phyloP scores from a whole-genome alignment of 1,140 invertebrate genomes.

The Pseudomyrmex dendroicus region DNA sequence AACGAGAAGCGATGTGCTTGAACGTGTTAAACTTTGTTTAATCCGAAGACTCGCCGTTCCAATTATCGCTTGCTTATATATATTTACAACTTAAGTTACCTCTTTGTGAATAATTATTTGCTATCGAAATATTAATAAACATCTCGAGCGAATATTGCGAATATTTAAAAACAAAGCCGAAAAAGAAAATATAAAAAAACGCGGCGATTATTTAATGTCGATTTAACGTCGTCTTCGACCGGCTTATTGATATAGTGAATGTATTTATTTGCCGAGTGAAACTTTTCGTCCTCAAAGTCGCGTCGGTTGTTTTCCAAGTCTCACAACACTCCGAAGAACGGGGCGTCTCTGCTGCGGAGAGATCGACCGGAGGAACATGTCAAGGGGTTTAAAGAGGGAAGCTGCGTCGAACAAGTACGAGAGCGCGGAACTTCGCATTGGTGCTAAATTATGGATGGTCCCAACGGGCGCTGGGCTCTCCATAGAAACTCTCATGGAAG shows the following conservation, averaged over 20 bases:
- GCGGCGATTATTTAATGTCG: slow-evolving; percentile 4
- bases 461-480: slow-evolving; percentile 44
- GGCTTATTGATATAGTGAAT: neutral
- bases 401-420: slow-evolving; percentile 60
- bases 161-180: no score
- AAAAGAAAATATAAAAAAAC: neutral
- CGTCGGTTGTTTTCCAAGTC: slow-evolving; percentile 34
- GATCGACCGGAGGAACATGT: slow-evolving; percentile 64
- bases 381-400: slow-evolving; percentile 72
- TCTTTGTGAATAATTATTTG: no score
- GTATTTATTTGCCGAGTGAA: neutral
- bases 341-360: slow-evolving; percentile 48
- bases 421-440: slow-evolving; percentile 65
- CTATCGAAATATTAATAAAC: neutral
- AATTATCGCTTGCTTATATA: neutral
- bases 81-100: neutral
- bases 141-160: no score
- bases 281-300: neutral
- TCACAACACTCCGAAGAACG: slow-evolving; percentile 34
- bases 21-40: slow-evolving; percentile 13
- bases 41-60: neutral
- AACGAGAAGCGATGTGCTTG: neutral
- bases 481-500: slow-evolving; percentile 53
- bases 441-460: slow-evolving; percentile 67
- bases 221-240: neutral